Conservation (phyloP, 1,140 invertebrate species). For the Aphaenogaster rudis region DNA sequence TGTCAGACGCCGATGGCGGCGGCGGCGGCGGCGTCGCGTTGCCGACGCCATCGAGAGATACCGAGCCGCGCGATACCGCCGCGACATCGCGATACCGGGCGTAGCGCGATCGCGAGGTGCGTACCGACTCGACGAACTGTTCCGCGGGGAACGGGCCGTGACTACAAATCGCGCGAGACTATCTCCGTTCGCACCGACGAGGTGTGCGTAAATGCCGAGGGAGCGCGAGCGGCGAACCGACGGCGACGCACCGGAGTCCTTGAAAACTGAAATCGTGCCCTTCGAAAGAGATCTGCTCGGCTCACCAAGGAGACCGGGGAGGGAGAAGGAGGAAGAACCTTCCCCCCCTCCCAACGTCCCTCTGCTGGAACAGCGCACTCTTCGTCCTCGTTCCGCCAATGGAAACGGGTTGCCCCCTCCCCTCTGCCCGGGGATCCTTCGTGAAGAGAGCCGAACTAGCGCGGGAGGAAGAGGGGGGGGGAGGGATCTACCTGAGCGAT, state of each 20-base stretch:
- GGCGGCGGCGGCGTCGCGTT: slow-evolving; percentile 54
- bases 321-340: slow-evolving; percentile 72
- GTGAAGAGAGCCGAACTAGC: slow-evolving; percentile 69
- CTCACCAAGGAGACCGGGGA: slow-evolving; percentile 64
- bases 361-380: slow-evolving; percentile 40
- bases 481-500: slow-evolving; percentile 84
- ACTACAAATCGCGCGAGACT: slow-evolving; percentile 56
- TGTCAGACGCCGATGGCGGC: slow-evolving; percentile 60
- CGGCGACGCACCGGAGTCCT: slow-evolving; percentile 82
- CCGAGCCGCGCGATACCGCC: neutral
- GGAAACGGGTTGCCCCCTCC: slow-evolving; percentile 44
- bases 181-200: slow-evolving; percentile 66
- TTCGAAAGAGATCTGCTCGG: slow-evolving; percentile 86
- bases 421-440: slow-evolving; percentile 72
- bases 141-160: neutral
- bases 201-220: slow-evolving; percentile 47
- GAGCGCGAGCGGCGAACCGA: slow-evolving; percentile 71
- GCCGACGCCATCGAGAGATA: slow-evolving; percentile 72
- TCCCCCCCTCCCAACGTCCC: slow-evolving; percentile 20
- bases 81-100: neutral
- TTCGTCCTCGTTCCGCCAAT: slow-evolving; percentile 72
- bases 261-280: slow-evolving; percentile 87
- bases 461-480: slow-evolving; percentile 79
- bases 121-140: too few relatives aligned
- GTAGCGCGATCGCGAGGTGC: neutral